Percentiles rank a stretch among this genome's conserved stretches.
Evolutionary conservation across 2,888 invertebrate species (phyloP).

Genomic region (Phortica okadai): DNA sequence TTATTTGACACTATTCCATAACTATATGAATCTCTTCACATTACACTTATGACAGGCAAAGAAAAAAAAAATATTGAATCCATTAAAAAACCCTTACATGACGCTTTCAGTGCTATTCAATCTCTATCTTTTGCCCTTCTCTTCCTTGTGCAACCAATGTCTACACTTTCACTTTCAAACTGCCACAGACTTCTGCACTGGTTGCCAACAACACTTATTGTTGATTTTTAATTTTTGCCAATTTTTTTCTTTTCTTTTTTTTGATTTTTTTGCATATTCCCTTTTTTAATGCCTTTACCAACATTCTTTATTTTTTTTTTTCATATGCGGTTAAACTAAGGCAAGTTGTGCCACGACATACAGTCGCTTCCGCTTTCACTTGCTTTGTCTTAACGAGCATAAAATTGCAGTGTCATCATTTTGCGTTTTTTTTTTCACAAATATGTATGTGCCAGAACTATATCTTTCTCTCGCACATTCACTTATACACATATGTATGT

Average conservation of each 20-base stretch:
- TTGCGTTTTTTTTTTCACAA: conserved; percentile 44
- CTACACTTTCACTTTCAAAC: neutral
- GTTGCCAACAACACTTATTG: neutral
- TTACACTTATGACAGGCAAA: neutral
- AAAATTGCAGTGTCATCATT: conserved; percentile 46
- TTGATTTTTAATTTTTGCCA: conserved; percentile 25
- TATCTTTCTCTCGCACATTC: neutral
- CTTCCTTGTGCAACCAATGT: neutral
- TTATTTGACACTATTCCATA: neutral
- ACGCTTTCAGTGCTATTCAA: neutral
- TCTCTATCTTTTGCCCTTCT: neutral
- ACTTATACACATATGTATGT: neutral
- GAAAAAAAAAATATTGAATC: neutral
- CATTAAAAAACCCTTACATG: conserved; percentile 6
- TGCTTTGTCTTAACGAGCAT: conserved; percentile 47
- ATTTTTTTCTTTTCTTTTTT: neutral
- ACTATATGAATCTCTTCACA: neutral
- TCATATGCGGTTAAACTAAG: neutral
- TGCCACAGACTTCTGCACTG: neutral
- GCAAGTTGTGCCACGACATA: neutral
- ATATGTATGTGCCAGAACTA: conserved; percentile 23
- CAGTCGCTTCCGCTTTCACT: conserved; percentile 14
- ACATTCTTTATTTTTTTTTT: neutral
- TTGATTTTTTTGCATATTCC: neutral
- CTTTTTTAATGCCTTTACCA: neutral